phyloP scores from a whole-genome alignment of 1,140 invertebrate species.

The Charaxes varanes region DNA sequence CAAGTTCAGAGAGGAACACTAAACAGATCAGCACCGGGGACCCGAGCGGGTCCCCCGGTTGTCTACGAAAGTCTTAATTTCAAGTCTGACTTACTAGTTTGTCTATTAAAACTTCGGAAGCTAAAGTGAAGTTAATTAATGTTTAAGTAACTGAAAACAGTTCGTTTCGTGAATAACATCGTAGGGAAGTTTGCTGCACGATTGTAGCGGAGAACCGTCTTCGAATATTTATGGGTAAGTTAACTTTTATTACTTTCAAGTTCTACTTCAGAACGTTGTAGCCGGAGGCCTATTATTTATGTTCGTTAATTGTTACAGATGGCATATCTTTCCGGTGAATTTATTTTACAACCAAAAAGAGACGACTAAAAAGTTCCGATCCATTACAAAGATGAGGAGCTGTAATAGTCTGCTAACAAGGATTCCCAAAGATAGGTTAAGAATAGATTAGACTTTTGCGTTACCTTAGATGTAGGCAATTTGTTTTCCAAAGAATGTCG shows the following conservation, averaged over 20 bases:
- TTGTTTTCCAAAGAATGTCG: conserved; percentile 3
- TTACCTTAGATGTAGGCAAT: conserved; percentile 13
- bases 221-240: conserved; percentile 37
- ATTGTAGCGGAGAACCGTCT: conserved; percentile 26
- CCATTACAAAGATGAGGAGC: no score
- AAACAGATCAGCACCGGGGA: conserved; percentile 45
- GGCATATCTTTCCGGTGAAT: neutral
- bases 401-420: no score
- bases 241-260: conserved; percentile 30
- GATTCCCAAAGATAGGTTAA: conserved; percentile 47
- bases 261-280: conserved; percentile 13
- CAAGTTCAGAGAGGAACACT: conserved; percentile 40
- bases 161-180: conserved; percentile 32
- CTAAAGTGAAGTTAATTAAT: conserved; percentile 44
- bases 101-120: conserved; percentile 45
- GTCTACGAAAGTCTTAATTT: conserved; percentile 23
- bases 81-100: conserved; percentile 35
- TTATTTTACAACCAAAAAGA: neutral
- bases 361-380: no score
- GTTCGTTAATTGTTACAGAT: conserved; percentile 18
- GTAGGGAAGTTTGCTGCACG: conserved; percentile 26
- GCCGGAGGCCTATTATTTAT: conserved; percentile 14
- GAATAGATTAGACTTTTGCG: conserved; percentile 28
- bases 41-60: conserved; percentile 39
- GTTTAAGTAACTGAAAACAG: conserved; percentile 38